Percentiles rank a stretch among this genome's conserved stretches.
Evolutionary conservation across 2,888 invertebrate genomes (phyloP).

Genomic region (Ophion costatus): DNA sequence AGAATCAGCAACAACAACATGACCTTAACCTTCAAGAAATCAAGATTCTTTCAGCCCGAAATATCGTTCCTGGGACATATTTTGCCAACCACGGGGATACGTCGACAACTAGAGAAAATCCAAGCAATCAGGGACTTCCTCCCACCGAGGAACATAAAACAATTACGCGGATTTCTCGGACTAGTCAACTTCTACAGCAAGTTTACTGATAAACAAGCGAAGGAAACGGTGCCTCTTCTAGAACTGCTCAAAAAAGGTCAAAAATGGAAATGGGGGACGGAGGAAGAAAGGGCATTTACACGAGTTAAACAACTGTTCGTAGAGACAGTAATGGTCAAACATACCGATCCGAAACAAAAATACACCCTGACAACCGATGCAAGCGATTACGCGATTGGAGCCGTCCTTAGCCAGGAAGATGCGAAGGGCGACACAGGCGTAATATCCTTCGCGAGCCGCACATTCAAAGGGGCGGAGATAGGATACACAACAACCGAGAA

Average conservation of each 20-base stretch:
- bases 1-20: conserved; percentile 58
- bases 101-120: not conserved
- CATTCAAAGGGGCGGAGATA: no score
- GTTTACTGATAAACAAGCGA: not conserved
- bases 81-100: conserved; percentile 63
- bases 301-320: no score
- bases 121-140: conserved; percentile 33
- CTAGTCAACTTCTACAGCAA: not conserved
- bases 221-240: no score
- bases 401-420: not conserved
- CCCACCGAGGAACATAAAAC: conserved; percentile 55
- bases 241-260: no score
- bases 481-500: no score
- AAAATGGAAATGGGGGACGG: no score
- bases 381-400: not conserved
- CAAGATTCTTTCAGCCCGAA: conserved; percentile 63
- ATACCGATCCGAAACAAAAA: no score
- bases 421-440: no score
- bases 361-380: conserved; percentile 4
- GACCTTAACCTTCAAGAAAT: conserved; percentile 68
- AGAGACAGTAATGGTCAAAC: no score
- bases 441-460: no score
- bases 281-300: no score
- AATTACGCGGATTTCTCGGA: not conserved
- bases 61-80: conserved; percentile 71